Evolutionary conservation across 2,797 vertebrate species (phyloP).

Genomic region (Etheostoma perlongum): DNA sequence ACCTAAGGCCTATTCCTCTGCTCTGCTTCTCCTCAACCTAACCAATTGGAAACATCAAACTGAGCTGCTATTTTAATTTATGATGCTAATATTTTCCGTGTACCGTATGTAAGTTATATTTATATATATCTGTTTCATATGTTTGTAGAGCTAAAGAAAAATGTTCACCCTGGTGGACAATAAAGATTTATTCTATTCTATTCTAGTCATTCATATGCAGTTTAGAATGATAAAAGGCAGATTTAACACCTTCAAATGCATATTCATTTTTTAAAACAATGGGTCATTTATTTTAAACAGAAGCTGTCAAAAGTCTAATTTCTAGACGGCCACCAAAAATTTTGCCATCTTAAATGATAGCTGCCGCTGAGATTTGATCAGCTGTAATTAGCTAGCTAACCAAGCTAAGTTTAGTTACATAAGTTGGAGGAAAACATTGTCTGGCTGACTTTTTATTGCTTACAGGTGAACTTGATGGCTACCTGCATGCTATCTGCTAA

Average conservation of each 20-base stretch:
- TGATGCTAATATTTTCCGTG: too few species aligned
- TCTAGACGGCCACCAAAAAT: neutral
- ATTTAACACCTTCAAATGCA: neutral
- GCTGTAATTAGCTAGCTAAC: neutral
- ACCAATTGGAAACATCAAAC: too few species aligned
- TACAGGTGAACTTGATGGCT: neutral
- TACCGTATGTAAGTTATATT: too few species aligned
- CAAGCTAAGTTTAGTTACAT: neutral
- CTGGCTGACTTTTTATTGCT: neutral
- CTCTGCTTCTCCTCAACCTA: conserved; percentile 1
- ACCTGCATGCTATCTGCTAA: neutral
- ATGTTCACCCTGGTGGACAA: too few species aligned
- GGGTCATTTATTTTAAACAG: neutral
- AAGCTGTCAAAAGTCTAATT: neutral
- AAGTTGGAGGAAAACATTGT: neutral
- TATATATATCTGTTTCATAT: too few species aligned
- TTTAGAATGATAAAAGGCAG: neutral
- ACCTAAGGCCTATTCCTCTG: conserved; percentile 6
- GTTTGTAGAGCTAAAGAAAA: too few species aligned
- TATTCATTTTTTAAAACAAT: neutral
- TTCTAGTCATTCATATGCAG: neutral
- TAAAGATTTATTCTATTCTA: too few species aligned
- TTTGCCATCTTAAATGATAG: neutral
- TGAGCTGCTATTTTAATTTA: too few species aligned
- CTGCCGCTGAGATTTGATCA: too few species aligned